Base-by-base conservation (phyloP, 2,888 invertebrate species). In the Hirtodrosophila confusa region DNA sequence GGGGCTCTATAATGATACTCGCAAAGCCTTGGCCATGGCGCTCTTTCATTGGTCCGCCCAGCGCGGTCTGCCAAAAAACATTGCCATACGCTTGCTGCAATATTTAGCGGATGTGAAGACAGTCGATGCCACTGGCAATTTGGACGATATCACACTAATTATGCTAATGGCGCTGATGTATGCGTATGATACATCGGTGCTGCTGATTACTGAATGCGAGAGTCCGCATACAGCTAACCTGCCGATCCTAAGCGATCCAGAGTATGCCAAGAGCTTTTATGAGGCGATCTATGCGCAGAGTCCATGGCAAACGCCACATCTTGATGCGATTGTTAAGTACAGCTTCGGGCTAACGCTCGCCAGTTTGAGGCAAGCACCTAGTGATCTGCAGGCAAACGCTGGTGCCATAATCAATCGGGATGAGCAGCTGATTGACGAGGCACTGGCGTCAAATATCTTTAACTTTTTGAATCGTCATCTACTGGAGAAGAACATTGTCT, bases 111-210 rank as follows among this genome's bases (percentile, higher is more conserved):
- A 77, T 12, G 76, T 84, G 3, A 92, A 80, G 88, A 66, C 80
- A 12, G 84, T 91, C n/a, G 94, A 94, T 79, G 92, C 94, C 0
- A 93, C 95, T 1, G 96, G 96, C 2, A 94, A 94, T 9, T 92
- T 97, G 23, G 96, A 97, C 89, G 94, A 95, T 84, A 95, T 97
- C 1, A 95, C 95, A 0, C 91, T 97, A 3, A 95, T 95, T 0
- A 91, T 98, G 31, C 93, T 96, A 68, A 96, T 98, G 95, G 95
- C 97, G 0, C 91, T 98, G 40, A 90, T 98, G 3, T 97, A 97
- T 89, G 95, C 96, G 0, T 92, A 97, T 56, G 97, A 98, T 91
- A 93, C 97, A 8, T 96, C 96, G 74, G 93, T 96, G 23, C 91
- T 98, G 54, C 94, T 95, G 78, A 93, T 94, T 50, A 93, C 95